Conservation (phyloP, 2,888 invertebrate genomes). For the Drosophila melanocephala region DNA sequence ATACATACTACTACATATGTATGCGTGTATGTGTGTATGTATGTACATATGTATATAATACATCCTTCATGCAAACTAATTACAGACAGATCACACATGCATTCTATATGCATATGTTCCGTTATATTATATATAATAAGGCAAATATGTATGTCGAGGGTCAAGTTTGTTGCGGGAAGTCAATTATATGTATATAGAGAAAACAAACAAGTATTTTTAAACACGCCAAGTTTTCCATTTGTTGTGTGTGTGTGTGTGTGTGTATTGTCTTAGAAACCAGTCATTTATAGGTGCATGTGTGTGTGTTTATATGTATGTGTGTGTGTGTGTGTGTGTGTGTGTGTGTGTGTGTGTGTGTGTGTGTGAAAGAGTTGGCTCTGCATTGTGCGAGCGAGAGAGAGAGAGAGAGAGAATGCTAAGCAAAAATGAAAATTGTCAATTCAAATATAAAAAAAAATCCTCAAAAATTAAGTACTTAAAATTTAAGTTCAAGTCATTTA, state of each 20-base stretch:
- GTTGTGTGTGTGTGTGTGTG: slow-evolving; percentile 5
- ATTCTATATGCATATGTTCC: slow-evolving; percentile 30
- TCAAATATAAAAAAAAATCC: slow-evolving; percentile 30
- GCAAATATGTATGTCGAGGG: slow-evolving; percentile 67
- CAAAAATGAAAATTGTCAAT: slow-evolving; percentile 32
- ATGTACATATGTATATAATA: slow-evolving; percentile 22
- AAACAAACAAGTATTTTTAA: slow-evolving; percentile 1
- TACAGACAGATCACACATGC: slow-evolving; percentile 35
- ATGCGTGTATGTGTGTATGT: background rate
- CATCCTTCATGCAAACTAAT: slow-evolving; percentile 44
- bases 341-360: slow-evolving; percentile 7
- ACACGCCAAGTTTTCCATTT: background rate
- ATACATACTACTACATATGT: slow-evolving; percentile 4
- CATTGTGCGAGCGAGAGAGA: slow-evolving; percentile 17
- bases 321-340: slow-evolving; percentile 19
- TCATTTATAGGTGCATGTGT: slow-evolving; percentile 46
- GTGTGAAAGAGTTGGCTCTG: slow-evolving; percentile 20
- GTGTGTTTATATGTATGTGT: slow-evolving; percentile 18
- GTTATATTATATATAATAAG: slow-evolving; percentile 79
- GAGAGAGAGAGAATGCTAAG: slow-evolving; percentile 16
- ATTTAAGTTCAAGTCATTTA: slow-evolving; percentile 61
- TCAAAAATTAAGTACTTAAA: slow-evolving; percentile 55
- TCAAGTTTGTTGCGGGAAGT: slow-evolving; percentile 36
- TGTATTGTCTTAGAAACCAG: slow-evolving; percentile 74
- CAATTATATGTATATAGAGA: slow-evolving; percentile 15